Evolutionary conservation across 2,888 invertebrate genomes (phyloP).

Genomic region (Drepana falcataria): DNA sequence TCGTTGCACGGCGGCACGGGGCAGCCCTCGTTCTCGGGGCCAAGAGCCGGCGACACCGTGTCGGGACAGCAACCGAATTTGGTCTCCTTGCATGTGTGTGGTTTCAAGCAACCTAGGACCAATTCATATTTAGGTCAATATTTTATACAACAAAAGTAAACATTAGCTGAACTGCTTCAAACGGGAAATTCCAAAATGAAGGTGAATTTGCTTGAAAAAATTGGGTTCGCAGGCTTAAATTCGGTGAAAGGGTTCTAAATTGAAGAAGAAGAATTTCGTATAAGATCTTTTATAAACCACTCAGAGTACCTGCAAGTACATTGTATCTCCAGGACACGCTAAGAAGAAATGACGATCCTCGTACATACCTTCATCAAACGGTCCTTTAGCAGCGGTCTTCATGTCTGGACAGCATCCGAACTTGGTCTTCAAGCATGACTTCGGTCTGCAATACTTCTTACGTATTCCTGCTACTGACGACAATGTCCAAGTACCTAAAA

Average conservation of each 20-base stretch:
- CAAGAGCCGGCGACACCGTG: conserved; percentile 86
- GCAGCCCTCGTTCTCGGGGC: conserved; percentile 86
- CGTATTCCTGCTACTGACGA: conserved; percentile 72
- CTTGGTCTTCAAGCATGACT: conserved; percentile 79
- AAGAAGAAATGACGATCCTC: no score
- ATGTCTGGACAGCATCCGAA: conserved; percentile 94
- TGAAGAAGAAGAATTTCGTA: no score
- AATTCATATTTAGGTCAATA: background rate
- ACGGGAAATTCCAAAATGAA: no score
- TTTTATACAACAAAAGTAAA: no score
- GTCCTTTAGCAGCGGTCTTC: conserved; percentile 86
- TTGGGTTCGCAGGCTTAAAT: no score
- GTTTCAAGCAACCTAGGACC: conserved; percentile 81
- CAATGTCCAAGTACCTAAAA: conserved; percentile 70
- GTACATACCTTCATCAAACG: conserved; percentile 84
- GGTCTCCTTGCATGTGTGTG: conserved; percentile 87
- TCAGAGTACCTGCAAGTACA: no score
- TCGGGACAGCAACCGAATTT: conserved; percentile 90
- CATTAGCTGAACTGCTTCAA: no score
- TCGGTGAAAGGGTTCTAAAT: no score
- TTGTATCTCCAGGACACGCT: no score
- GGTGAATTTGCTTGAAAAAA: no score
- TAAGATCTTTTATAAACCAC: no score
- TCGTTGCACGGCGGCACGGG: conserved; percentile 85
- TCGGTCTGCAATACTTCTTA: conserved; percentile 74